Evolutionary conservation across 1,140 invertebrate genomes (phyloP), one percentile per base, ranked within the genome.

Genomic region (Zaprionus lachaisei): DNA sequence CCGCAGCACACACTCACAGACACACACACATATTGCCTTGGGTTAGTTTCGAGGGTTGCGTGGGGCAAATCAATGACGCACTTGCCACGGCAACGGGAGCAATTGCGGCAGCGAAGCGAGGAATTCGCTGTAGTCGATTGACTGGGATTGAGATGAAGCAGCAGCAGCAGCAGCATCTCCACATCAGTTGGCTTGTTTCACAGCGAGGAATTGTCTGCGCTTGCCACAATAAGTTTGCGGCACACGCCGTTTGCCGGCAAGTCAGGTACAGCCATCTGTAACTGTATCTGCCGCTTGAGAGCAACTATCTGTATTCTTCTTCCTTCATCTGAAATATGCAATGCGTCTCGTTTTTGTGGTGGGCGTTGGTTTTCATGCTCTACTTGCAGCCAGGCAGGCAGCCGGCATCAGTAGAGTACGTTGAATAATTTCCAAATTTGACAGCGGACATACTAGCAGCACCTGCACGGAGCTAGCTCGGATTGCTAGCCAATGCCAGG

Each of bases 361-460:
- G 60, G 76, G 41, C 41, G 47, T 24, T 51, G 47, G 20, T 20
- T 84, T 87, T 81, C 78, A 84, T 79, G 84, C 84, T 79, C 72
- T 74, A 84, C 68, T 81, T 81, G 61, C 72, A 73, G 58, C 56
- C 68, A 17, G 41, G 5, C 15, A 34, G 63, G 38, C 38, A 41
- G 15, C 38, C 71, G 68, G 47, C 31, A 34, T 34, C 31, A 34
- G 31, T 34, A 6, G 41, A 74, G 83, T 72, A 81, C 79, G 71
- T 89, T 81, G 84, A 89, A 89, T 89, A 90, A 90, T 90, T 89
- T 81, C 44, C 81, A 89, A 84, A 90, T 90, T 90, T 89, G 85
- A 89, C 84, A 89, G 81, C 81, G 83, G 75, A 89, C 81, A 89
- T 77, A 90, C 26, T 47, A 17, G 41, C 41, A 17, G 41, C 41